Base-by-base conservation (phyloP, 2,797 vertebrate genomes). In the Microhierax caerulescens region DNA sequence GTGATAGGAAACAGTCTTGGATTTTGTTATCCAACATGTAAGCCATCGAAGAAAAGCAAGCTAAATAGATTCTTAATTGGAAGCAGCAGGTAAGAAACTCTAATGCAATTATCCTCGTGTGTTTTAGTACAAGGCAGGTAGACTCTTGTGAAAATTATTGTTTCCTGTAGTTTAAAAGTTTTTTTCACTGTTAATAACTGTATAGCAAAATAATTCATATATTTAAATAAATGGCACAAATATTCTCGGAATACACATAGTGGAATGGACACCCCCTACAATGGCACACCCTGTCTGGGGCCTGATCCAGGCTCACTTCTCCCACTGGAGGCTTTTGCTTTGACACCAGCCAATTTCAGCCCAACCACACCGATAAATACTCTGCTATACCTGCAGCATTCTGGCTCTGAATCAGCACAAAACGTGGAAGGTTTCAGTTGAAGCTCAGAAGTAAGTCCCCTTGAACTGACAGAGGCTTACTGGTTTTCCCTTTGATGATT, bases 321-420 rank as follows among this genome's bases (percentile, higher is more conserved):
- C 39, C 37, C 48, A 9, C 56, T 20, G 28, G 13, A 83, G 36
- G 21, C 36, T 57, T 77, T n/a, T 36, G n/a, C 4, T 0, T 6
- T 54, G 75, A 85, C 48, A 53, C 10, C 37, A 37, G 28, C 7
- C 16, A 34, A 64, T 64, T 83, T 78, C 79, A 74, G 81, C 77
- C 50, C 89, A 69, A 16, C 20, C 24, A 50, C 0, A 2, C 0
- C 0, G 37, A n/a, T 37, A 16, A 90, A 70, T 57, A 51, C 51
- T 34, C 67, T 75, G 60, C 73, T 56, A 5, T 34, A 91, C 36
- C 51, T 93, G 84, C 70, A 85, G 57, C 5, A 28, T 60, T 56
- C 73, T 36, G 50, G 30, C 80, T 73, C 83, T 89, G 72, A 37
- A 82, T 54, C 56, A 87, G 77, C 53, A 85, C 37, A 89, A 76